These are phyloP conservation scores for Ernsta delagoae DNA, from an alignment of 2,888 invertebrate genomes.

Conservation along the genomic window DNA sequence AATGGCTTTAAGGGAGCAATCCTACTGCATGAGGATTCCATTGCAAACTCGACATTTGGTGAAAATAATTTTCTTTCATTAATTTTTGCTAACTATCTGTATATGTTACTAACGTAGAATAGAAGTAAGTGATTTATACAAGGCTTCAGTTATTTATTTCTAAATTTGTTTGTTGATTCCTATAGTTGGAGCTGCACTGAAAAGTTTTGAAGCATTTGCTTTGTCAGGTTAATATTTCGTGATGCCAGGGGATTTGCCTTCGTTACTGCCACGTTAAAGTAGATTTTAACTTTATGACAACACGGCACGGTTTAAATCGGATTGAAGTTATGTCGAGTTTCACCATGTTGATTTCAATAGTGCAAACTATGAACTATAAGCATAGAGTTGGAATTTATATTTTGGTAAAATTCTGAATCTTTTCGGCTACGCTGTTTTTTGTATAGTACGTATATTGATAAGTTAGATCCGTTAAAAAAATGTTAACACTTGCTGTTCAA, in stretches of 20 bases:
- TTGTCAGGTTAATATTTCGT: constrained; percentile 18
- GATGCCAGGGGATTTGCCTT: constrained; percentile 17
- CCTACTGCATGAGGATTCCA: no score
- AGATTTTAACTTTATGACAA: neutral
- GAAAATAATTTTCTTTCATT: no score
- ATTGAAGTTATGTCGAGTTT: constrained; percentile 8
- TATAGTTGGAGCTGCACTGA: neutral
- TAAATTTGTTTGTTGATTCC: neutral
- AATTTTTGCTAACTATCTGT: no score
- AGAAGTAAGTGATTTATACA: neutral
- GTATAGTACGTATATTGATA: no score
- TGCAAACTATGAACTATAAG: no score
- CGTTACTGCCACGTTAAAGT: neutral
- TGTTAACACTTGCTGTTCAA: no score
- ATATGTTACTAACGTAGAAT: neutral
- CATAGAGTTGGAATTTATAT: no score
- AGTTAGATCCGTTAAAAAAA: no score
- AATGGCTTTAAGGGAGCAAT: no score
- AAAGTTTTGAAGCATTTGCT: constrained; percentile 4
- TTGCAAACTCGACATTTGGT: no score
- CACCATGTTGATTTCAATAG: constrained; percentile 16
- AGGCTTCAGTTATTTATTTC: neutral
- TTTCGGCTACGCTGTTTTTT: no score
- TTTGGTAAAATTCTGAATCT: no score
- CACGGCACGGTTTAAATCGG: constrained; percentile 14